A percentile compares a stretch with the other conserved stretches of the same genome.
Conservation (phyloP, 1,140 invertebrate genomes). For the Helicoverpa zea region DNA sequence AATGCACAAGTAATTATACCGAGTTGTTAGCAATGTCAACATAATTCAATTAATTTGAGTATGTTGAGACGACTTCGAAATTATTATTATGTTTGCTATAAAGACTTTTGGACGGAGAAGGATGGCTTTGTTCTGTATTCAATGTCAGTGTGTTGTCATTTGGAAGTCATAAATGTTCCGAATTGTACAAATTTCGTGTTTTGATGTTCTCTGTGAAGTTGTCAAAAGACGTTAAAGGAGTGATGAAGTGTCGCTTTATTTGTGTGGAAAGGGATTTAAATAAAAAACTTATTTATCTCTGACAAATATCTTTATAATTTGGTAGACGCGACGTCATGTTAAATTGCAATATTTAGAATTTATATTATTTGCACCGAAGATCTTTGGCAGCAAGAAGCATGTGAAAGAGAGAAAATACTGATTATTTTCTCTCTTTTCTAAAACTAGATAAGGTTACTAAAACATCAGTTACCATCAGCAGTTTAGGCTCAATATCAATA, state of each 20-base stretch:
- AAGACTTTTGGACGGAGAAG: constrained; percentile 22
- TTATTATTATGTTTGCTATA: constrained; percentile 49
- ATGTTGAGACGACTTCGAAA: constrained; percentile 39
- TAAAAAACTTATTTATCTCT: not conserved
- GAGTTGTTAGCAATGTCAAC: constrained; percentile 68
- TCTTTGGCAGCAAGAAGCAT: too few species aligned
- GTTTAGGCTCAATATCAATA: too few species aligned
- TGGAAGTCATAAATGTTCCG: constrained; percentile 11
- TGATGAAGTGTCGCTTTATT: constrained; percentile 7
- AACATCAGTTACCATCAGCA: too few species aligned
- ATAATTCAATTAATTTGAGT: constrained; percentile 65
- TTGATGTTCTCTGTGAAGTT: constrained; percentile 4
- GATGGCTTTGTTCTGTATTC: not conserved
- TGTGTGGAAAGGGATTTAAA: not conserved
- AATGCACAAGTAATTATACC: constrained; percentile 68
- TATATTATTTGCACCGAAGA: too few species aligned
- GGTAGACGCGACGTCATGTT: too few species aligned
- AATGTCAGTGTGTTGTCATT: constrained; percentile 14
- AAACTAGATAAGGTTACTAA: too few species aligned
- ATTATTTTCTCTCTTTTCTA: too few species aligned
- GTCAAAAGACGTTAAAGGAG: constrained; percentile 1
- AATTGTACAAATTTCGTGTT: constrained; percentile 13
- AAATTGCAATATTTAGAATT: too few species aligned
- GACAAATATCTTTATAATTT: too few species aligned
- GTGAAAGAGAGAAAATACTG: too few species aligned